Evolutionary conservation across 2,888 invertebrate species (phyloP), one percentile per base, ranked within the genome.

Genomic region (Idaea dimidiata): DNA sequence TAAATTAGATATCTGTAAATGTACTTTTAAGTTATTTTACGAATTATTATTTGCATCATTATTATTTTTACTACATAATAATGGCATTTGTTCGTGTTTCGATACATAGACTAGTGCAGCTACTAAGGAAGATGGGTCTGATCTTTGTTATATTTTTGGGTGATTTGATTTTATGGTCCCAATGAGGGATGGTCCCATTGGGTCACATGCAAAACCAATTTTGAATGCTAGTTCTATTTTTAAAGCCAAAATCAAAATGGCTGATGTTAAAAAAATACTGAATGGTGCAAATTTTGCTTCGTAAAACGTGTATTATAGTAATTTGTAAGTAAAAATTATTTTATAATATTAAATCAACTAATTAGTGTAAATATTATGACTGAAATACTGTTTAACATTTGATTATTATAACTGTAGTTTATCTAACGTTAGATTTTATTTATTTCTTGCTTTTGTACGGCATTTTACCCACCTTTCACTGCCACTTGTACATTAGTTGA

Each of bases 301-400:
- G 0, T 43, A 43, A 43, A 43, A 10, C 43, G 43, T 43, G 43
- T 43, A 16, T 18, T 55, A 64, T 16, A 58, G 24, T 56, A 57
- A 17, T 61, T 32, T 31, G 0, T 65, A 68, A 59, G 57, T 64
- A 10, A 64, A 64, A 59, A 3, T 3, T 24, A 5, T 24, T 3
- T 3, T 3, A 24, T 24, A 3, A 62, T 63, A 61, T 66, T 66
- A 62, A 60, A 59, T 61, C 61, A 62, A 32, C 43, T 17, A 57
- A 18, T 60, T 66, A 69, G 65, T 72, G 72, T 72, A 72, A 68
- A 72, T 72, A 72, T 70, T 72, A 68, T 57, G 72, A 72, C 72
- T 72, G 72, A 72, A 65, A 62, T 67, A 69, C 63, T 63, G n/a
- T 64, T 59, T 70, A 66, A 67, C 64, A 65, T 63, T 61, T 59